These are phyloP conservation scores for Neopelma chrysocephalum DNA, from an alignment of 2,797 vertebrate species.

Conservation along the genomic window DNA sequence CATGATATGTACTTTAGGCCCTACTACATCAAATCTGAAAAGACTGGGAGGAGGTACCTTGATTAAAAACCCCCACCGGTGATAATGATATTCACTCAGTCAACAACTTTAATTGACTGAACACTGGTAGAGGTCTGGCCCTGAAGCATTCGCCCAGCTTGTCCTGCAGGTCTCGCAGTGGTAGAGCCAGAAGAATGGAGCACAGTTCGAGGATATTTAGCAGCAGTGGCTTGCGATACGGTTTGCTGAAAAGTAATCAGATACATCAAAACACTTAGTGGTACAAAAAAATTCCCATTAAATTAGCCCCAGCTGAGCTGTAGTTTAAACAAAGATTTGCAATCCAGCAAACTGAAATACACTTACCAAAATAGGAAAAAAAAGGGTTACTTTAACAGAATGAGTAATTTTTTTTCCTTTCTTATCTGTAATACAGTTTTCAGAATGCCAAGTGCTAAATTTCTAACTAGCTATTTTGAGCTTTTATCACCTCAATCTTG, in stretches of 20 bases:
- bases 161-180: conserved; percentile 67
- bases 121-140: conserved; percentile 69
- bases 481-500: background rate
- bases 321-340: background rate
- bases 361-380: background rate
- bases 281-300: background rate
- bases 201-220: conserved; percentile 85
- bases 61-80: background rate
- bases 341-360: background rate
- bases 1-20: conserved; percentile 31
- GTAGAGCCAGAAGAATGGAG: conserved; percentile 73
- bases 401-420: background rate
- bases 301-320: background rate
- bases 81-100: conserved; percentile 72
- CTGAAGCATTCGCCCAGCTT: conserved; percentile 65
- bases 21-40: background rate
- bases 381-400: background rate
- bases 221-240: conserved; percentile 86
- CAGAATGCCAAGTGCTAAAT: background rate
- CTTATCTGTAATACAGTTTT: background rate
- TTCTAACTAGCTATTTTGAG: background rate
- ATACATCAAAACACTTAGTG: background rate
- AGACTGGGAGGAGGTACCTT: conserved; percentile 25
- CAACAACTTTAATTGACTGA: conserved; percentile 92
- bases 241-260: conserved; percentile 83